Evolutionary conservation across 2,113 vertebrate species (phyloP), one percentile per base, ranked within the genome.

Genomic region (Dunckerocampus dactyliophorus): DNA sequence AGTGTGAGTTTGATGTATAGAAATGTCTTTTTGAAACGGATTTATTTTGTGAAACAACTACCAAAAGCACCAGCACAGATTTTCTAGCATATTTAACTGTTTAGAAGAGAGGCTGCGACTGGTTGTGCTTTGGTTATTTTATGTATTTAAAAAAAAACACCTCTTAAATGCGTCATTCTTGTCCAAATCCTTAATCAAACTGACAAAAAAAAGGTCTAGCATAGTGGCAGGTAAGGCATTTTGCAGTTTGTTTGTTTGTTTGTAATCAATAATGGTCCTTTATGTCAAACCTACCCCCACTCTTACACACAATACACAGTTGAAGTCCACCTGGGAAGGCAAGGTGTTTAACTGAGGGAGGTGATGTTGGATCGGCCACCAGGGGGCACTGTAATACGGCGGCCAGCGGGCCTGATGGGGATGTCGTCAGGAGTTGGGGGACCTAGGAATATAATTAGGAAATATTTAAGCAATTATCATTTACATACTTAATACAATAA

Each of bases 361-460:
- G 95, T 99, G 84, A 99, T 99, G 87, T 98, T 99, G 76, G 96
- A 99, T 59, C 96, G 95, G 63, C 96, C 96, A 80, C 96, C 96
- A 0, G 96, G 96, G 58, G 96, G 96, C 1, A 93, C 93, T 4
- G 97, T 93, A 0, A 98, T 94, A 75, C 96, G 95, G 54, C 96
- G 95, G 82, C 95, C 96, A 0, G 94, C 94, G 0, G 95, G 95
- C 82, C 95, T 94, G 68, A 87, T 89, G 20, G 91, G 88, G 50
- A 82, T 58, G 48, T 92, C 91, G 31, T 92, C 91, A 66, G 90
- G 84, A 43, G 74, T 78, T 16, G 88, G 72, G 59, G 94, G 82
- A 0, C 94, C 94, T 92, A 65, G 1, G 88, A 0, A 85, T 20
- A 53, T 12, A 67, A 1, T 51, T 1, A 57, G 34, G 19, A 28